These are phyloP conservation scores for Calliopum simillimum DNA, from an alignment of 2,888 invertebrate species.

Conservation along the genomic window DNA sequence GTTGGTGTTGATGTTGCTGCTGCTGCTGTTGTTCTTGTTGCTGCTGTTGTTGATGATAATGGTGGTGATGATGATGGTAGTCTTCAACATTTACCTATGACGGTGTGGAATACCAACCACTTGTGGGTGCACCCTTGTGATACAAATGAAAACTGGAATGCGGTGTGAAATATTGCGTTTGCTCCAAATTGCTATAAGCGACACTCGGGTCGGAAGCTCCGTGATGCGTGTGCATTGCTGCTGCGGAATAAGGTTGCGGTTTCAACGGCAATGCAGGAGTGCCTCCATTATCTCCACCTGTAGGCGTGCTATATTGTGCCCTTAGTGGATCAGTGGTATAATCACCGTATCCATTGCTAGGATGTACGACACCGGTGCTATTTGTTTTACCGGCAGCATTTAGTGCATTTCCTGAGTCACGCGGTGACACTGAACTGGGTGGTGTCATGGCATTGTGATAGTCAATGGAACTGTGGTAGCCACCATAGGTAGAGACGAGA, in stretches of 20 bases:
- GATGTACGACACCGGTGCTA: constrained; percentile 36
- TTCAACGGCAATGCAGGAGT: constrained; percentile 83
- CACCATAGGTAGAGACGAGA: constrained; percentile 71
- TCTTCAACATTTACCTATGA: constrained; percentile 71
- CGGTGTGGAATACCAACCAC: constrained; percentile 83
- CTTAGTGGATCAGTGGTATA: constrained; percentile 75
- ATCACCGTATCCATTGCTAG: constrained; percentile 69
- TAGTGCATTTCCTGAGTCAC: constrained; percentile 78
- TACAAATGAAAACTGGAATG: constrained; percentile 89
- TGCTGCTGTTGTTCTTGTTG: constrained; percentile 30
- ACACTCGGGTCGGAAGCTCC: constrained; percentile 76
- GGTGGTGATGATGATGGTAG: constrained; percentile 66
- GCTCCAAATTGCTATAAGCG: constrained; percentile 75
- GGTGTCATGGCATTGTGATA: constrained; percentile 97
- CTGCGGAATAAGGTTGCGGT: constrained; percentile 88
- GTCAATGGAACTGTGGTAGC: constrained; percentile 78
- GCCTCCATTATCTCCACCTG: constrained; percentile 69
- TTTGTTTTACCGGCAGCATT: constrained; percentile 62
- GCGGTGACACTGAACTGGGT: constrained; percentile 95
- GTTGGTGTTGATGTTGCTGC: constrained; percentile 34
- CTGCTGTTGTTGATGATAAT: constrained; percentile 68
- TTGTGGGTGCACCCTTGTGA: constrained; percentile 78
- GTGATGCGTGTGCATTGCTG: constrained; percentile 71
- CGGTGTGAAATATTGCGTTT: constrained; percentile 87
- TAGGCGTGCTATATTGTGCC: constrained; percentile 59